phyloP scores from a whole-genome alignment of 2,797 vertebrate species.

The Mus spretus region DNA sequence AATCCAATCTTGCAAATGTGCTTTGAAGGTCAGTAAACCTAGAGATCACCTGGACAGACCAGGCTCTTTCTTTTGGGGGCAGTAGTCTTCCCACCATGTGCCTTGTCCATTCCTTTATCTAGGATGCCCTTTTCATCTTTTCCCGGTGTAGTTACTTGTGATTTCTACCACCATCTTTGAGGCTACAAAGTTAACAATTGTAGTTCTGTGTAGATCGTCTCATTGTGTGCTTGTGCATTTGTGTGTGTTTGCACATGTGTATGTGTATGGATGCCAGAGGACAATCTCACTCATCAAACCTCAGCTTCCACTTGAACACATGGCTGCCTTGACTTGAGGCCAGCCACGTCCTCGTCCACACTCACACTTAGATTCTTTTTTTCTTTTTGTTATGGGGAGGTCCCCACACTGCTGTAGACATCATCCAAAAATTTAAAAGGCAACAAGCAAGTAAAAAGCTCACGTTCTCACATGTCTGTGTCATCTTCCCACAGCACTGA shows the following conservation, averaged over 20 bases:
- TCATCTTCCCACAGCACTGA: neutral
- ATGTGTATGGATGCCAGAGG: neutral
- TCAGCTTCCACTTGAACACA: neutral
- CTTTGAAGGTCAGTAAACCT: neutral
- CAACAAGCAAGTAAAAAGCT: neutral
- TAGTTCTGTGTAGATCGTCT: neutral
- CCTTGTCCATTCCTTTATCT: neutral
- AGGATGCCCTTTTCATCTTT: neutral
- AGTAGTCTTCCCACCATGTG: neutral
- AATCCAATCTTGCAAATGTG: neutral
- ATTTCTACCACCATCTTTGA: conserved; percentile 5
- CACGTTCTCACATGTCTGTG: neutral
- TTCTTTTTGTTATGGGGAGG: neutral
- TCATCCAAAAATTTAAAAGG: neutral
- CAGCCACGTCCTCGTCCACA: neutral
- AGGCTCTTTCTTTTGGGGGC: neutral
- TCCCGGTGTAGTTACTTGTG: neutral
- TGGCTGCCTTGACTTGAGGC: neutral
- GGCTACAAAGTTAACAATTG: neutral
- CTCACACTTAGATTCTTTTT: neutral
- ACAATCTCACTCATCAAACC: too few relatives aligned
- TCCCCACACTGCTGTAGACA: neutral
- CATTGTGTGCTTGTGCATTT: neutral
- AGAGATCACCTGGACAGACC: neutral
- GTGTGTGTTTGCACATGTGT: too few relatives aligned